These are phyloP conservation scores for Melolontha melolontha DNA, from an alignment of 2,888 invertebrate species.

Conservation along the genomic window DNA sequence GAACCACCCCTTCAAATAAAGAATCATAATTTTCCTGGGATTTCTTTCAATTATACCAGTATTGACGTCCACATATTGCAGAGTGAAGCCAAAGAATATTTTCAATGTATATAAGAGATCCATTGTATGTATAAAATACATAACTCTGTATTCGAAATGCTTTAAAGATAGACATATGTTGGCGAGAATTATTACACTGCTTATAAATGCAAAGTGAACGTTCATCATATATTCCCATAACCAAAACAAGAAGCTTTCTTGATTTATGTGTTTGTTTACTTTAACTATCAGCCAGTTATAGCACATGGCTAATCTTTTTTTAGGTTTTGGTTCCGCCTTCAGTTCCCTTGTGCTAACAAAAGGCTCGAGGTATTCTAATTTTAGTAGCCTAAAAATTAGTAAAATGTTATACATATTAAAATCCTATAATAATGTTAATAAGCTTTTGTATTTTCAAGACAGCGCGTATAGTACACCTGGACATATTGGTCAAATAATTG, in stretches of 20 bases:
- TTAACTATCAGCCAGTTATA: slow-evolving; percentile 16
- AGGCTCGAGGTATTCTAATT: slow-evolving; percentile 35
- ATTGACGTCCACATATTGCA: slow-evolving; percentile 38
- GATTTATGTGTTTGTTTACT: slow-evolving; percentile 26
- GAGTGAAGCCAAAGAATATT: slow-evolving; percentile 34
- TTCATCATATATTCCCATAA: slow-evolving; percentile 37
- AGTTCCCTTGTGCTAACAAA: slow-evolving; percentile 8
- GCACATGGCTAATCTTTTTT: not conserved
- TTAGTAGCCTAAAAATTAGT: slow-evolving; percentile 17
- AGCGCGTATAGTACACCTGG: no score
- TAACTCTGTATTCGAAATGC: no score
- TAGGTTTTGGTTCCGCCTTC: not conserved
- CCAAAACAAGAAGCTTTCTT: slow-evolving; percentile 24
- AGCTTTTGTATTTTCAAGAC: no score
- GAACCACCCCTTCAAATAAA: slow-evolving; percentile 38
- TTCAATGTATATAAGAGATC: slow-evolving; percentile 33
- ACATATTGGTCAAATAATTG: no score
- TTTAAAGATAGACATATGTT: slow-evolving; percentile 11
- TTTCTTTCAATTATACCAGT: slow-evolving; percentile 33
- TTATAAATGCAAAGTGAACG: slow-evolving; percentile 33
- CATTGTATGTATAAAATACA: slow-evolving; percentile 3
- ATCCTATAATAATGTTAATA: not conserved
- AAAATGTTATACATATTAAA: not conserved
- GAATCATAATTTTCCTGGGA: slow-evolving; percentile 21
- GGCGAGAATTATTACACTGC: slow-evolving; percentile 24